These are phyloP conservation scores for Drosophila teissieri DNA, from an alignment of 1,140 invertebrate genomes.

Conservation along the genomic window DNA sequence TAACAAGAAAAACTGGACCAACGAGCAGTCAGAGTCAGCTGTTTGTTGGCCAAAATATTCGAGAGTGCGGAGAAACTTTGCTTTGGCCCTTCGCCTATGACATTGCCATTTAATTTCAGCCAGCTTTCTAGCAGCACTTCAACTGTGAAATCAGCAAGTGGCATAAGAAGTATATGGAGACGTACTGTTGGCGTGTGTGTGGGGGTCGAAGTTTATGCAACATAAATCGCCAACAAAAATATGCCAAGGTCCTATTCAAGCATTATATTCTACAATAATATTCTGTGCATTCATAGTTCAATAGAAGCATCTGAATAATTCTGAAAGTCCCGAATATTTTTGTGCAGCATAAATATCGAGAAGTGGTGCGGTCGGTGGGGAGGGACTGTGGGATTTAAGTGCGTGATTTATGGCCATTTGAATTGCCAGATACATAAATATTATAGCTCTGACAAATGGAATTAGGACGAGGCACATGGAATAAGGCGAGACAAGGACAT, in stretches of 20 bases:
- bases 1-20: constrained; percentile 75
- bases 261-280: constrained; percentile 25
- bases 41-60: constrained; percentile 64
- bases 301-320: constrained; percentile 46
- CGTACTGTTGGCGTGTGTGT: constrained; percentile 27
- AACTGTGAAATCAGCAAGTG: constrained; percentile 75
- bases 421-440: constrained; percentile 79
- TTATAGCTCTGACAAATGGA: constrained; percentile 76
- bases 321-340: constrained; percentile 31
- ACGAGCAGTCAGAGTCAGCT: constrained; percentile 57
- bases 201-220: constrained; percentile 57
- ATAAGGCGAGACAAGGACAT: constrained; percentile 24
- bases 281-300: constrained; percentile 32
- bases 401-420: constrained; percentile 75
- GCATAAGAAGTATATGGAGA: constrained; percentile 53
- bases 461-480: constrained; percentile 51
- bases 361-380: constrained; percentile 17
- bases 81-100: constrained; percentile 40
- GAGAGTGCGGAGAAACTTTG: constrained; percentile 43
- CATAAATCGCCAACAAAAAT: constrained; percentile 31
- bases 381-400: constrained; percentile 62
- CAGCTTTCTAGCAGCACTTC: constrained; percentile 72
- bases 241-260: constrained; percentile 36
- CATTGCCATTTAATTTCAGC: constrained; percentile 72
- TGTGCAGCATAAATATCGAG: constrained; percentile 16